Evolutionary conservation across 1,140 invertebrate species (phyloP), one percentile per base, ranked within the genome.

Genomic region (Venustaconcha ellipsiformis): DNA sequence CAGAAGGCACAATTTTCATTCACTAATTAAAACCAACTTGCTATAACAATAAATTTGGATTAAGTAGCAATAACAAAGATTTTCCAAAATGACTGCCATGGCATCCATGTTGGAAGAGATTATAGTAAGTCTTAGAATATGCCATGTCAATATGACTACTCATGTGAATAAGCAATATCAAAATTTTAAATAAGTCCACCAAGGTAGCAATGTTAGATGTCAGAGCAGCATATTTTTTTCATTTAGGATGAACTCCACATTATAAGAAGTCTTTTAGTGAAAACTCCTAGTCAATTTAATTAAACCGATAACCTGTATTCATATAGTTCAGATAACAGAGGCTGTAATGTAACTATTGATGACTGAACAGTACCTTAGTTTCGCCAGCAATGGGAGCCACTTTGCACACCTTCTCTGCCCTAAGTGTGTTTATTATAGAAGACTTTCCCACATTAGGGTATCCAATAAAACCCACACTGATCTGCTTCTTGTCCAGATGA

Each of bases 371-470:
- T 75, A 87, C 86, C 93, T 99, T 99, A 0, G 99, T 99, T 92
- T 99, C 98, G 13, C 99, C 99, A 79, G 99, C 97, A 86, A 99
- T 96, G 13, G 99, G 99, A 15, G 99, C 98, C 5, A 99, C 97
- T 90, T 99, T 99, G 89, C 98, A 99, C 13, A 90, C 89, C 82
- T 90, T 89, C 81, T 90, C 89, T 0, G 84, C 78, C 58, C 95
- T 92, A 55, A 99, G 88, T 0, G 98, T 97, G 89, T 99, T 99
- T 71, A 99, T 99, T 26, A 99, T 94, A 14, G 97, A 99, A 78
- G 97, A 99, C 91, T 99, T 99, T 0, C 99, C 99, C 15, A 97
- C 96, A 92, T 99, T 99, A 8, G 99, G 99, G 91, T 99, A 99
- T 0, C 99, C 99, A 88, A 99, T 99, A 76, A 99, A 96, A 17